Conservation (phyloP, 2,888 invertebrate genomes). For the Chironomus riparius region DNA sequence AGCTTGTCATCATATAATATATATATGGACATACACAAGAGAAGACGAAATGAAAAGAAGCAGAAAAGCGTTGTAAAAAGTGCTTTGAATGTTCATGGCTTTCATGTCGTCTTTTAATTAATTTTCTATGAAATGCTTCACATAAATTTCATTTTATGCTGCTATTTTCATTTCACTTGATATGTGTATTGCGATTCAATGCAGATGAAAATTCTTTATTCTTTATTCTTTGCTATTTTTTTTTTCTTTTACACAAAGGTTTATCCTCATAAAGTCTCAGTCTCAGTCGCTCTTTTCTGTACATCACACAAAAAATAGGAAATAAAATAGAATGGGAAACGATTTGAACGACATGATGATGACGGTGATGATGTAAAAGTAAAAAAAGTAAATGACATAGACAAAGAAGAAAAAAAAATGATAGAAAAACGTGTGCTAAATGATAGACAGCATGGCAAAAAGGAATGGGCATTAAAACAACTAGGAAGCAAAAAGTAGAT, state of each 20-base stretch:
- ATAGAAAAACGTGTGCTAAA: neutral
- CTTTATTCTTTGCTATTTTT: neutral
- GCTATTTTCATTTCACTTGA: neutral
- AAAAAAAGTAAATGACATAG: neutral
- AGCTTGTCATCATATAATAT: too few relatives aligned
- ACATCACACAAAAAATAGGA: too few relatives aligned
- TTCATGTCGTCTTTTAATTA: slow-evolving; percentile 17
- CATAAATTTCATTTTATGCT: slow-evolving; percentile 17
- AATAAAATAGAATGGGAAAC: neutral
- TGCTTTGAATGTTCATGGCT: neutral
- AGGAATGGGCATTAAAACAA: slow-evolving; percentile 15
- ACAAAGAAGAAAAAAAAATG: neutral
- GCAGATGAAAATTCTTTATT: neutral
- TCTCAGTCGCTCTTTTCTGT: neutral
- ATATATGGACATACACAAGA: too few relatives aligned
- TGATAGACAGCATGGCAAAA: neutral
- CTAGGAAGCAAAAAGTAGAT: neutral
- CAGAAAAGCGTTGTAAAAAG: neutral
- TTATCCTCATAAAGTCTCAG: neutral
- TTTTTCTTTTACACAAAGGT: neutral
- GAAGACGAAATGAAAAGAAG: too few relatives aligned
- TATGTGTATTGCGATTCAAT: neutral
- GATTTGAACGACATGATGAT: neutral
- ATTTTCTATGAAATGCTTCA: slow-evolving; percentile 21
- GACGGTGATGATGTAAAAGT: neutral